A percentile compares a stretch with the other conserved stretches of the same genome.
These are phyloP conservation scores for Nebria ingens DNA, from an alignment of 1,140 invertebrate species.

Conservation along the genomic window DNA sequence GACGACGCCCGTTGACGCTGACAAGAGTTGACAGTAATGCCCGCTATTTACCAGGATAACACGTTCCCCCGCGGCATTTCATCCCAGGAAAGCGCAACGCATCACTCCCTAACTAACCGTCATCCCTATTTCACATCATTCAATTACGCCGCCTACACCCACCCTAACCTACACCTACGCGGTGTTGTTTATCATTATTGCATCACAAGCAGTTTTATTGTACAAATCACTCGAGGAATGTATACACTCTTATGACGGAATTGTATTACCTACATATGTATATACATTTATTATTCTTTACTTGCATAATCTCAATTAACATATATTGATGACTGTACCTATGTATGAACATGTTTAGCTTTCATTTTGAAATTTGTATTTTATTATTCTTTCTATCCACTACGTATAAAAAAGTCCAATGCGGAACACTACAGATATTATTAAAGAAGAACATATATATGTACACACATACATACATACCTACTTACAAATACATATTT, in stretches of 20 bases:
- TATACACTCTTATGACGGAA: neutral
- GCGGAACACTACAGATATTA: neutral
- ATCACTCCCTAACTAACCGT: neutral
- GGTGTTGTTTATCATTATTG: neutral
- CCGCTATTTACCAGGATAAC: constrained; percentile 5
- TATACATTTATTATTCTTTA: neutral
- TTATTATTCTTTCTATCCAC: too few relatives aligned
- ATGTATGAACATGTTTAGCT: neutral
- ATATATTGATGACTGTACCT: neutral
- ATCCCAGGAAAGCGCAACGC: neutral
- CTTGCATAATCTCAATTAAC: neutral
- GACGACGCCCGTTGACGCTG: constrained; percentile 1
- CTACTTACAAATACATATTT: constrained; percentile 12
- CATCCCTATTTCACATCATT: neutral
- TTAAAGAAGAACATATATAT: neutral
- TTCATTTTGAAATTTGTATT: neutral
- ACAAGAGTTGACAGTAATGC: constrained; percentile 2
- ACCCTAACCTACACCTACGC: neutral
- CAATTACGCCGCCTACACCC: neutral
- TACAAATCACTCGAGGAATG: too few relatives aligned
- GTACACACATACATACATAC: neutral
- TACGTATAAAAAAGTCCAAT: neutral
- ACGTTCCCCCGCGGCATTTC: neutral
- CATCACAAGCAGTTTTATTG: too few relatives aligned
- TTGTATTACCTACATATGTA: too few relatives aligned